phyloP scores from a whole-genome alignment of 1,140 invertebrate genomes.

The Brachionus manjavacas region DNA sequence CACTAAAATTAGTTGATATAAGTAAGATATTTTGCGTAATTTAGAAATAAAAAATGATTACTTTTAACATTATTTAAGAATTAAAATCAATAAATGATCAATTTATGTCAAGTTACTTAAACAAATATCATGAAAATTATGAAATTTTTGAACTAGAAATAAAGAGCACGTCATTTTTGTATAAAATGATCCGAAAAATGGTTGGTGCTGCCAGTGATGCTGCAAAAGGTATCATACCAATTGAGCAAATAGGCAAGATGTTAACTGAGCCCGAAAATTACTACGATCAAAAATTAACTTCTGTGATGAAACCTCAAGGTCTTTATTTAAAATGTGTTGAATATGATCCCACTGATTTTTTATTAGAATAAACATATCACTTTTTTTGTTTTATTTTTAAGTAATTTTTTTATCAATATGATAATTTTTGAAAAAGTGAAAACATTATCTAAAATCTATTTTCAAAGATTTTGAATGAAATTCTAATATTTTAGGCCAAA shows the following conservation, averaged over 20 bases:
- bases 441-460: not conserved
- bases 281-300: not conserved
- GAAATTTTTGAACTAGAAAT: conserved; percentile 27
- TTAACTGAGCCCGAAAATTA: not conserved
- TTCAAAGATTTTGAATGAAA: not conserved
- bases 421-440: not conserved
- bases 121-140: not conserved
- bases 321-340: conserved; percentile 35
- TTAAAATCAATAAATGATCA: not conserved
- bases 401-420: not conserved
- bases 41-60: not conserved
- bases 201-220: conserved; percentile 38
- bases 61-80: not conserved
- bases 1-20: conserved; percentile 14
- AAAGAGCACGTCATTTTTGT: conserved; percentile 21
- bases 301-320: conserved; percentile 15
- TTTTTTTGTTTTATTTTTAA: not conserved
- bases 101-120: not conserved
- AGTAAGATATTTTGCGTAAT: conserved; percentile 1
- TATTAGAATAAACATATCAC: not conserved
- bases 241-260: conserved; percentile 15
- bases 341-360: not conserved
- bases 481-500: not conserved
- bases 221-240: not conserved
- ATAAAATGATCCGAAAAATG: conserved; percentile 38